Evolutionary conservation across 1,140 invertebrate species (phyloP).

Genomic region (Drosophila kurseongensis): DNA sequence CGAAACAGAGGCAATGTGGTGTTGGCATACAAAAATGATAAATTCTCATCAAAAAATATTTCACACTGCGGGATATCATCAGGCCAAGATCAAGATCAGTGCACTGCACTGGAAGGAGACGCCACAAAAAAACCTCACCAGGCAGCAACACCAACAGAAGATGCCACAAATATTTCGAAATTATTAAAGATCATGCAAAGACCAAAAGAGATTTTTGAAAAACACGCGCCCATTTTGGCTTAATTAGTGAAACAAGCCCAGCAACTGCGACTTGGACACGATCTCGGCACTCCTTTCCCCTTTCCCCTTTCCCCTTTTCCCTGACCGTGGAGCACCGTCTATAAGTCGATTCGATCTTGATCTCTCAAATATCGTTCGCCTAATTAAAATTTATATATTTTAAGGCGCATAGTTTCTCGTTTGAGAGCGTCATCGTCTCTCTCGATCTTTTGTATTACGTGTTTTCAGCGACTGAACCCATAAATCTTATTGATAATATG

Average conservation of each 20-base stretch:
- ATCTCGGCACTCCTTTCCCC: conserved; percentile 28
- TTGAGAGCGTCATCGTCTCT: conserved; percentile 21
- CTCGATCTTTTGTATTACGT: conserved; percentile 52
- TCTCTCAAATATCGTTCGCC: conserved; percentile 71
- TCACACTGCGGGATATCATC: conserved; percentile 80
- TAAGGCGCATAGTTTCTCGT: conserved; percentile 62
- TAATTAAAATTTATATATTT: conserved; percentile 83
- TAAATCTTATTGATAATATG: conserved; percentile 81
- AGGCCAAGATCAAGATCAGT: conserved; percentile 58
- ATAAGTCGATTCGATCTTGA: conserved; percentile 64
- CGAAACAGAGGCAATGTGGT: conserved; percentile 45
- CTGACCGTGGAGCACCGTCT: conserved; percentile 2
- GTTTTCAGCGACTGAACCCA: conserved; percentile 66
- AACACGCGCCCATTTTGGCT: conserved; percentile 79
- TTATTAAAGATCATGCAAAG: conserved; percentile 82
- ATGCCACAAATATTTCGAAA: conserved; percentile 73
- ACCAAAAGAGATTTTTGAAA: conserved; percentile 45
- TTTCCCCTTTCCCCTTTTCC: not conserved
- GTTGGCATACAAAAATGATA: conserved; percentile 75
- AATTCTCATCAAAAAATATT: conserved; percentile 83
- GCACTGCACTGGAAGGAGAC: conserved; percentile 33
- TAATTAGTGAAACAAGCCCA: conserved; percentile 80
- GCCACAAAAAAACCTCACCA: conserved; percentile 24
- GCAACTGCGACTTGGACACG: conserved; percentile 52
- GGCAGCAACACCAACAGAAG: conserved; percentile 14